Evolutionary conservation across 1,140 invertebrate genomes (phyloP).

Genomic region (Scylla paramamosain): DNA sequence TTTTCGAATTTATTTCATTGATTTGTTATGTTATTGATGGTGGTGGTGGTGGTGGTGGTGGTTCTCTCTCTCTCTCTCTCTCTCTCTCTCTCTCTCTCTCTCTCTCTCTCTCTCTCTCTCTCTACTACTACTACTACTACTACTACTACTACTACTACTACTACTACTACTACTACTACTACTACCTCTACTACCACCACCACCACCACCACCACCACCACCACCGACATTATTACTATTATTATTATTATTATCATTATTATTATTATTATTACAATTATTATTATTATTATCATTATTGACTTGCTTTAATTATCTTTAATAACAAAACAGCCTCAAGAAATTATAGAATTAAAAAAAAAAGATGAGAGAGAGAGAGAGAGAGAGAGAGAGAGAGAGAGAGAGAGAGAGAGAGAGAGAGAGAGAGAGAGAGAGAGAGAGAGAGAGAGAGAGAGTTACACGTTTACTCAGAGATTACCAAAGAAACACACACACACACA

Average conservation of each 20-base stretch:
- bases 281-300: background rate
- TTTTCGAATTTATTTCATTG: background rate
- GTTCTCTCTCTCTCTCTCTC: too few relatives aligned
- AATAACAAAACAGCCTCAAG: too few relatives aligned
- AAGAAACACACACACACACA: background rate
- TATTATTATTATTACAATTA: too few relatives aligned
- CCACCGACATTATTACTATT: constrained; percentile 13
- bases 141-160: constrained; percentile 33
- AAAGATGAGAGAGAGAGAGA: too few relatives aligned
- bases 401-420: background rate
- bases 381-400: background rate
- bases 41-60: background rate
- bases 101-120: background rate
- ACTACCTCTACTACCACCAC: background rate
- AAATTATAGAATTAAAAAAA: too few relatives aligned
- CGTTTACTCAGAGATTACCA: background rate
- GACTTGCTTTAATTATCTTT: too few relatives aligned
- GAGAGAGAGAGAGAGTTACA: background rate
- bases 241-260: too few relatives aligned
- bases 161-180: constrained; percentile 55
- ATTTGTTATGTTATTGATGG: background rate
- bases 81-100: too few relatives aligned
- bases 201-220: background rate
- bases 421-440: background rate
- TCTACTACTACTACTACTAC: background rate